Conservation (phyloP, 2,113 vertebrate genomes). For the Ondatra zibethicus region DNA sequence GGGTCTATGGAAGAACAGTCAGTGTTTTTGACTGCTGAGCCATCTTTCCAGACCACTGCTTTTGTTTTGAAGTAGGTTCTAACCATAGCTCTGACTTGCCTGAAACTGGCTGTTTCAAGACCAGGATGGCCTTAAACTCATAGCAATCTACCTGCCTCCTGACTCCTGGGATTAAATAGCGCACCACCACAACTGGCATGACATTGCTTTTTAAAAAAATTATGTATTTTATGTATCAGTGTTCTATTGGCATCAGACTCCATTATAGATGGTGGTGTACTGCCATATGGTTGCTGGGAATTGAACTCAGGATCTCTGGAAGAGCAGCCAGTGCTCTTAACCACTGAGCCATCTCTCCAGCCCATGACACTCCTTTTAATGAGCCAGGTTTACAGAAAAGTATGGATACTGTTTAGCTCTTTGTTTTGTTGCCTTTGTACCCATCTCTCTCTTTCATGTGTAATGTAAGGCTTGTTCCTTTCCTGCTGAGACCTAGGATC, state of each 20-base stretch:
- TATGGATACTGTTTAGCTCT: neutral
- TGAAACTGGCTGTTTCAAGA: neutral
- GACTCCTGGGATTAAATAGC: neutral
- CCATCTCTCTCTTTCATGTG: neutral
- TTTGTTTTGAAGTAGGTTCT: neutral
- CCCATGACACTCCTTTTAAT: neutral
- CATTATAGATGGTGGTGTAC: too few relatives aligned
- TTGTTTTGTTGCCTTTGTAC: neutral
- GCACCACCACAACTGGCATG: neutral
- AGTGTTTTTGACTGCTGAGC: neutral
- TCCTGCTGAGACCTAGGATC: neutral
- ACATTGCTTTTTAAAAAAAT: neutral
- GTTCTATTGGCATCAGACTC: too few relatives aligned
- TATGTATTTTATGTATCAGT: neutral
- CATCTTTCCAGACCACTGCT: too few relatives aligned
- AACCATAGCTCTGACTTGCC: neutral
- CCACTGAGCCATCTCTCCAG: too few relatives aligned
- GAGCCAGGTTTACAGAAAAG: neutral
- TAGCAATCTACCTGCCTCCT: neutral
- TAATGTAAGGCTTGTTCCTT: neutral
- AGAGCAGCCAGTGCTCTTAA: too few relatives aligned
- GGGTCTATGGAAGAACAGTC: neutral
- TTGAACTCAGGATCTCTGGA: too few relatives aligned
- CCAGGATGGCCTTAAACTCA: neutral
- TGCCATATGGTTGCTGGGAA: too few relatives aligned